phyloP scores from a whole-genome alignment of 1,140 invertebrate species.

The Anoplophora glabripennis region DNA sequence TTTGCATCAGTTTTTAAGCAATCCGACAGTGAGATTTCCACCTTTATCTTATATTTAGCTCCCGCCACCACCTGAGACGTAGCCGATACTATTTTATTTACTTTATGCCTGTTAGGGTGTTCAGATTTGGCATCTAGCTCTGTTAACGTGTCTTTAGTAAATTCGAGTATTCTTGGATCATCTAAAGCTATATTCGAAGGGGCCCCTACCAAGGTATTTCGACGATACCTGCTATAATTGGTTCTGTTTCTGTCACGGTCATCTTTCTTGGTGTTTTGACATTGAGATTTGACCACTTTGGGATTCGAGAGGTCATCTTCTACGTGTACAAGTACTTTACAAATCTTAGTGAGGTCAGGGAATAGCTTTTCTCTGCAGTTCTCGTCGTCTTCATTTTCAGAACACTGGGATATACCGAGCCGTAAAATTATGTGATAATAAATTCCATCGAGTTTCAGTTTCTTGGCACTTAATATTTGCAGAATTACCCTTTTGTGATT shows the following conservation, averaged over 20 bases:
- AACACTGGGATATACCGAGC: conserved; percentile 42
- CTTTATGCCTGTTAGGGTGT: conserved; percentile 27
- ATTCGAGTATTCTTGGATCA: conserved; percentile 45
- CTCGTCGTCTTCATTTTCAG: conserved; percentile 36
- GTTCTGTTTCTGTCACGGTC: conserved; percentile 36
- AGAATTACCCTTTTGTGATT: conserved; percentile 43
- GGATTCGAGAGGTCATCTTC: conserved; percentile 39
- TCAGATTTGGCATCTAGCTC: conserved; percentile 22
- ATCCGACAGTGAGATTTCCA: conserved; percentile 21
- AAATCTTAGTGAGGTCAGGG: conserved; percentile 39
- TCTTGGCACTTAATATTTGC: conserved; percentile 44
- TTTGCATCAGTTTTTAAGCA: conserved; percentile 20
- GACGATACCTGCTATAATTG: conserved; percentile 27
- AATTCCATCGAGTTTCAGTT: conserved; percentile 38
- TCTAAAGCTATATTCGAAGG: conserved; percentile 25
- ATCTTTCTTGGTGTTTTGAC: conserved; percentile 39
- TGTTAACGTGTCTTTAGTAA: conserved; percentile 43
- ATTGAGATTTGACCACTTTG: conserved; percentile 46
- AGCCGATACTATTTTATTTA: conserved; percentile 20
- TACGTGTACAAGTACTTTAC: conserved; percentile 43
- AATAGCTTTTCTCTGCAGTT: conserved; percentile 37
- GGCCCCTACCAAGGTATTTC: conserved; percentile 31
- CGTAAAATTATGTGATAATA: conserved; percentile 44
- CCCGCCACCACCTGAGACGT: conserved; percentile 33
- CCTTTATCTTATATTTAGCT: conserved; percentile 22